Percentiles rank a stretch among this genome's conserved stretches.
phyloP scores from a whole-genome alignment of 2,797 vertebrate species.

The Psittacula echo region DNA sequence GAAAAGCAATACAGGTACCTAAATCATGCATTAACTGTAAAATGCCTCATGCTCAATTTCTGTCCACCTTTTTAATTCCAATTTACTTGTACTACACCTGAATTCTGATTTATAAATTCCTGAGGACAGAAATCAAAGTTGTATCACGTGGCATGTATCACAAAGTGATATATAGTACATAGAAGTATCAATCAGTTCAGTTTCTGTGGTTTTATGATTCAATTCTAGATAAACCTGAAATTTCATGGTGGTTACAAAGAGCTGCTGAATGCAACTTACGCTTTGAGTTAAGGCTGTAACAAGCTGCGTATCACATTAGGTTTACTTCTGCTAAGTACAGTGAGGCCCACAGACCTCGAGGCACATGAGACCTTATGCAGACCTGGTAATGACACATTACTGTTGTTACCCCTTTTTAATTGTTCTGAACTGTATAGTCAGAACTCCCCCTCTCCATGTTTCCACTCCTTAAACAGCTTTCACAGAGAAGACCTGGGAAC shows the following conservation, averaged over 20 bases:
- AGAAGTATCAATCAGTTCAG: neutral
- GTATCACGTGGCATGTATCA: neutral
- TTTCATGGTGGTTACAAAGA: neutral
- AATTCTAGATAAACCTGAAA: neutral
- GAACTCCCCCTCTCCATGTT: neutral
- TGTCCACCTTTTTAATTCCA: neutral
- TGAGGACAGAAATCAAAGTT: neutral
- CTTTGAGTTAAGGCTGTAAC: neutral
- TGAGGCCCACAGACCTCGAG: neutral
- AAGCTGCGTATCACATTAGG: neutral
- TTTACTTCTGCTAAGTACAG: neutral
- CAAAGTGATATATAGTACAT: neutral
- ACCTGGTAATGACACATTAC: neutral
- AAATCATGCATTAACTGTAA: neutral
- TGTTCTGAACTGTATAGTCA: neutral
- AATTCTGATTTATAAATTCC: neutral
- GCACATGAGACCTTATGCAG: neutral
- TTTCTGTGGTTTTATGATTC: neutral
- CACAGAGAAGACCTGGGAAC: neutral
- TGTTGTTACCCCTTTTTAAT: neutral
- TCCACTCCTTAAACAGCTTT: slow-evolving; percentile 11
- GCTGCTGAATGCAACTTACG: neutral
- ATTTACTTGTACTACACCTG: neutral
- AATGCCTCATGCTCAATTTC: neutral
- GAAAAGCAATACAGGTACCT: neutral